These are phyloP conservation scores for Atta colombica DNA, from an alignment of 1,140 invertebrate species.

Conservation along the genomic window DNA sequence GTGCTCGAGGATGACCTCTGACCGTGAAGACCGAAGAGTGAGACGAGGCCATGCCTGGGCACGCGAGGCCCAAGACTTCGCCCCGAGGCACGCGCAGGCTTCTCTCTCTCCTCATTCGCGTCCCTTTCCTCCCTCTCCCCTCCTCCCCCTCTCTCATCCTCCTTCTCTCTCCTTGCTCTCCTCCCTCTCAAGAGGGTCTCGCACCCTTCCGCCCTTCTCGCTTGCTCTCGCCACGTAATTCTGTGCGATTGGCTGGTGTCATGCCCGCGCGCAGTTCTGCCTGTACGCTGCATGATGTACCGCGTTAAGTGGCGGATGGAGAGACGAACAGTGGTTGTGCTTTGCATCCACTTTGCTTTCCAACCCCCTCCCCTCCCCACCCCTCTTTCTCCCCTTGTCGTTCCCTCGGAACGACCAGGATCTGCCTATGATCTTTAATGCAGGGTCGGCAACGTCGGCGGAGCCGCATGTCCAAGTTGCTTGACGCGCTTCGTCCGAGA, in stretches of 20 bases:
- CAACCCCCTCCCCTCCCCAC: not conserved
- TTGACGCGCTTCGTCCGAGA: constrained; percentile 10
- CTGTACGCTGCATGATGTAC: constrained; percentile 58
- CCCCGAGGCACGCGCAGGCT: constrained; percentile 83
- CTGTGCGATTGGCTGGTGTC: constrained; percentile 79
- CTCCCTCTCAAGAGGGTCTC: constrained; percentile 18
- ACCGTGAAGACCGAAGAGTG: constrained; percentile 81
- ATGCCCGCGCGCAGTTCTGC: constrained; percentile 70
- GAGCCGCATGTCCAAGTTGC: not conserved
- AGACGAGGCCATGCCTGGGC: constrained; percentile 82
- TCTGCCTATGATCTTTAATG: constrained; percentile 57
- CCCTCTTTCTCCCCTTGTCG: not conserved
- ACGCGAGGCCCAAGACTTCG: constrained; percentile 83
- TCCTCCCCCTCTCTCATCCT: not conserved
- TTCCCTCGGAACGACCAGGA: constrained; percentile 54
- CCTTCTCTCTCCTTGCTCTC: too few species aligned
- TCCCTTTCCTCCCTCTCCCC: constrained; percentile 8
- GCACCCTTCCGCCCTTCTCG: constrained; percentile 65
- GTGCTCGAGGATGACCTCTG: constrained; percentile 86
- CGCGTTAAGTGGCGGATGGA: constrained; percentile 70
- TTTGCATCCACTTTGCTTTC: constrained; percentile 58
- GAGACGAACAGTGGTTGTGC: constrained; percentile 65
- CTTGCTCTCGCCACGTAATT: constrained; percentile 76
- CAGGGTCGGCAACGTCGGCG: constrained; percentile 51
- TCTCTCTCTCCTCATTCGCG: constrained; percentile 56